Conservation (phyloP, 2,113 vertebrate genomes). For the Podarcis muralis region DNA sequence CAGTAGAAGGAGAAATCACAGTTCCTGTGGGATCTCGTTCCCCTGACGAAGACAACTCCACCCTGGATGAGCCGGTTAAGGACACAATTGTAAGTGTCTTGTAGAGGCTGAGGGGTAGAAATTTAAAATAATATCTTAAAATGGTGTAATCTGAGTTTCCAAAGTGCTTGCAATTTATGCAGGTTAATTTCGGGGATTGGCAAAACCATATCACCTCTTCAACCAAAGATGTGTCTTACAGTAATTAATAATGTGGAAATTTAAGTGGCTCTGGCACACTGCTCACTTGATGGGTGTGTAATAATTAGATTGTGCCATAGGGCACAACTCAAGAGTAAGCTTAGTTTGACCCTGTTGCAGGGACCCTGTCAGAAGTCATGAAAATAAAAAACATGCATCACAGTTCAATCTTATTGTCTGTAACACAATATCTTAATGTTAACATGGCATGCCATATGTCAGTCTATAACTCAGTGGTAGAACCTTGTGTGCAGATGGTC, state of each 20-base stretch:
- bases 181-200: not conserved
- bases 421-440: no score
- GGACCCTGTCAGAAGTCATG: no score
- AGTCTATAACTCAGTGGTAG: no score
- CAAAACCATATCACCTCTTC: no score
- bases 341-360: no score
- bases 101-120: no score
- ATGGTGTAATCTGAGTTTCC: not conserved
- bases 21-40: conserved; percentile 79
- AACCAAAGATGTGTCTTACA: not conserved
- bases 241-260: not conserved
- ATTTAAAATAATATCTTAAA: not conserved
- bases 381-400: no score
- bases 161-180: not conserved
- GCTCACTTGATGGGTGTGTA: not conserved
- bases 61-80: conserved; percentile 92
- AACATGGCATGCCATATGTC: no score
- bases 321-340: not conserved
- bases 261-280: not conserved
- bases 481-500: no score
- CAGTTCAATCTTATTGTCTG: no score
- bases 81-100: conserved; percentile 87
- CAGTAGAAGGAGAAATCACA: conserved; percentile 93
- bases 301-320: no score
- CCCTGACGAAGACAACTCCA: conserved; percentile 88